Base-by-base conservation (phyloP, 2,888 invertebrate genomes). In the Ophion obscuratus region DNA sequence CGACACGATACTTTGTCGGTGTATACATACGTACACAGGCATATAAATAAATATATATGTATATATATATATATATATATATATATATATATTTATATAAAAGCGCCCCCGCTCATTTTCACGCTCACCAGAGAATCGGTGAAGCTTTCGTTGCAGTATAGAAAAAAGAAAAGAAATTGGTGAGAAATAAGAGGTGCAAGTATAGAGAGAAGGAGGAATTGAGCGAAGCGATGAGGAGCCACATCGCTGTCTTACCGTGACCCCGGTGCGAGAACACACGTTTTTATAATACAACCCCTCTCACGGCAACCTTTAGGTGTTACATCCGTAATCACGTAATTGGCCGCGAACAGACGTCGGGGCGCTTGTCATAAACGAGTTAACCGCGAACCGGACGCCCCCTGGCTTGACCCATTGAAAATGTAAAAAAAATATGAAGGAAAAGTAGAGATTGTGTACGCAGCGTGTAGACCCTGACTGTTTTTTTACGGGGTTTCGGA, bases 241-340 rank as follows among this genome's bases (percentile, higher is more conserved):
- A 53, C 77, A 70, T 70, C 44, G 61, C 67, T 62, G 61, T 81
- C 83, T 83, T 74, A 86, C 74, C 84, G 80, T 84, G 80, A 85
- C 68, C 82, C 83, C 74, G 61, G 47, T 40, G 47, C 61, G 62
- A 64, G 53, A 79, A 62, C 57, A 80, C 66, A 70, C 73, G 67
- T 61, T 84, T 31, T 82, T 84, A 67, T 82, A 78, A 82, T 82
- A 75, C 78, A 81, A 73, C 68, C 57, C 59, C 71, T 62, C 91
- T 44, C 53, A 53, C 74, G 47, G 44, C 79, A 86, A 92, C 92
- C 92, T 92, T 91, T 90, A 89, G 80, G 89, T 87, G 90, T 91
- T 91, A 92, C 89, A 92, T 91, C 84, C 90, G 91, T 92, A 93
- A 92, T 92, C 90, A 90, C 90, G 89, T 92, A 92, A 92, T 92